These are phyloP conservation scores for Agrochola litura DNA, from an alignment of 2,888 invertebrate species.

Conservation along the genomic window DNA sequence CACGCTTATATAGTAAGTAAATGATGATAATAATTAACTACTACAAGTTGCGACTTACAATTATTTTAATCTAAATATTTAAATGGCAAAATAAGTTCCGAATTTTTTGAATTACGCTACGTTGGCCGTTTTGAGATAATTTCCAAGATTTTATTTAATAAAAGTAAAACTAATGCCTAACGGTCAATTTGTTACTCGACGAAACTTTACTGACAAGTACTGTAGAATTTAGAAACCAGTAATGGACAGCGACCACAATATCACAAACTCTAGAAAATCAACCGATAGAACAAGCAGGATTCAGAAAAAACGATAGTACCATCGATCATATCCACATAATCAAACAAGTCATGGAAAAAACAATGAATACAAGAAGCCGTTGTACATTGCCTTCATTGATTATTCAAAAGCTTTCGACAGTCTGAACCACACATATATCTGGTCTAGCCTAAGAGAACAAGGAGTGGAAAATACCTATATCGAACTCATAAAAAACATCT, in stretches of 20 bases:
- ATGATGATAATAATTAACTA: not conserved
- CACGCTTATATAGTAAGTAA: slow-evolving; percentile 10
- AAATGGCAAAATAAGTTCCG: slow-evolving; percentile 7
- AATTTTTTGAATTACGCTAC: slow-evolving; percentile 6
- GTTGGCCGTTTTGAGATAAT: slow-evolving; percentile 6
- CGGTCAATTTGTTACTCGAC: not conserved
- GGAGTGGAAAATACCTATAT: not conserved
- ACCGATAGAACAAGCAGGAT: not conserved
- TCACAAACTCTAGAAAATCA: not conserved
- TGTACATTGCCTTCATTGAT: not conserved
- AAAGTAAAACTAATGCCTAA: slow-evolving; percentile 1
- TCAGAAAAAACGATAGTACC: not conserved
- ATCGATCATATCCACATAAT: not conserved
- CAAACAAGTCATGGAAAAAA: not conserved
- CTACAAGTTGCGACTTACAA: slow-evolving; percentile 4
- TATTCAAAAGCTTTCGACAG: not conserved
- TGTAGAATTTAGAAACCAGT: not conserved
- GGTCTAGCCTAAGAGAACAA: not conserved
- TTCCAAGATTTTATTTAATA: slow-evolving; percentile 5
- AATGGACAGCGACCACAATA: too few relatives aligned
- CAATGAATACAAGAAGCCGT: not conserved
- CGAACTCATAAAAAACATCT: not conserved
- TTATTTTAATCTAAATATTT: slow-evolving; percentile 21
- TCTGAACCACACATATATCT: not conserved
- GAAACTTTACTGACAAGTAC: not conserved